These are phyloP conservation scores for Cydia strobilella DNA, from an alignment of 1,140 invertebrate species.

Conservation along the genomic window DNA sequence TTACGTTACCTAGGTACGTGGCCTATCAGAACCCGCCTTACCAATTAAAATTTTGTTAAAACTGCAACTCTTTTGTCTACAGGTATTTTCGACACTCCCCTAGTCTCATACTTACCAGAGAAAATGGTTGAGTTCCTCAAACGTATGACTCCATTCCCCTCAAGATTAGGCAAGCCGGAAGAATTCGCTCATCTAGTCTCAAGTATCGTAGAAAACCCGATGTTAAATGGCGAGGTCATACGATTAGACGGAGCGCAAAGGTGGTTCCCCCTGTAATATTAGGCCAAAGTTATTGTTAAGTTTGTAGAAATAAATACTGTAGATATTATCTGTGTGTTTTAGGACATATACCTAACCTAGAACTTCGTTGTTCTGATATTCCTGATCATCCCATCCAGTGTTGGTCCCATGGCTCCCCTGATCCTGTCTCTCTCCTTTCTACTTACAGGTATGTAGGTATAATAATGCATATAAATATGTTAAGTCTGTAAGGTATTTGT, in stretches of 20 bases:
- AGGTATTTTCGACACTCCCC: slow-evolving; percentile 95
- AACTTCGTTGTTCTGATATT: background rate
- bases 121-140: slow-evolving; percentile 91
- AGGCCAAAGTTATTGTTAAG: slow-evolving; percentile 40
- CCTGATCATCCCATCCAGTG: background rate
- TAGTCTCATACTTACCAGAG: slow-evolving; percentile 89
- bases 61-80: slow-evolving; percentile 33
- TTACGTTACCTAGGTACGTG: too few species aligned
- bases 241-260: slow-evolving; percentile 95
- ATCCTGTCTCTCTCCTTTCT: too few species aligned
- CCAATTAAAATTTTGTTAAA: too few species aligned
- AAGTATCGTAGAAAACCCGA: slow-evolving; percentile 93
- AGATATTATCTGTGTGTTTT: slow-evolving; percentile 34
- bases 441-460: too few species aligned
- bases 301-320: slow-evolving; percentile 51
- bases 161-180: slow-evolving; percentile 92
- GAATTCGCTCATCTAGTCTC: slow-evolving; percentile 96
- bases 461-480: too few species aligned
- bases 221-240: slow-evolving; percentile 97
- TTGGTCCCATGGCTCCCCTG: background rate
- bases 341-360: slow-evolving; percentile 3
- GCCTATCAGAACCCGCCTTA: too few species aligned
- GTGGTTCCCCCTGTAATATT: slow-evolving; percentile 79
- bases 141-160: slow-evolving; percentile 92
- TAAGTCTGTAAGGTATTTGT: too few species aligned